Percentiles rank a stretch among this genome's conserved stretches.
Conservation (phyloP, 2,113 vertebrate species). For the Pituophis catenifer region DNA sequence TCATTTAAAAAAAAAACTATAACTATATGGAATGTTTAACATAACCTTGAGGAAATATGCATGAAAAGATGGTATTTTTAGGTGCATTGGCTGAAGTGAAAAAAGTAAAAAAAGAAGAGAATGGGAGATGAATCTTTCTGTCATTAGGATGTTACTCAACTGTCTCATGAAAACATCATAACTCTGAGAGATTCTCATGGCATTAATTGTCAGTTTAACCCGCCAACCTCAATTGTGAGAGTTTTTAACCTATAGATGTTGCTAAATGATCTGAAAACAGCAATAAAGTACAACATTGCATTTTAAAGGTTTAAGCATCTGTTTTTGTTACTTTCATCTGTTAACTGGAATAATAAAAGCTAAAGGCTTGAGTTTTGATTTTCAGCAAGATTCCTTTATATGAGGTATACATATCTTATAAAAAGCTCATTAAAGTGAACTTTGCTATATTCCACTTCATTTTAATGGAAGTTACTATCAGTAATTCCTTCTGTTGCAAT, state of each 20-base stretch:
- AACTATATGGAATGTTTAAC: neutral
- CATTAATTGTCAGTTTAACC: neutral
- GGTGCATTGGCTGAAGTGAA: neutral
- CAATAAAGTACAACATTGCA: neutral
- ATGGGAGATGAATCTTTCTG: neutral
- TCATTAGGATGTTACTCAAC: neutral
- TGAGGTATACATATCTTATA: neutral
- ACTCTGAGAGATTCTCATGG: neutral
- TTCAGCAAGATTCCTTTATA: neutral
- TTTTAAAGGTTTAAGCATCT: neutral
- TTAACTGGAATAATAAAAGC: neutral
- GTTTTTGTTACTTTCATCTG: neutral
- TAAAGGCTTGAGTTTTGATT: neutral
- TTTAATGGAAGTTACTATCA: conserved; percentile 18
- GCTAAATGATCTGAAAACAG: neutral
- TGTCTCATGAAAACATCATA: neutral
- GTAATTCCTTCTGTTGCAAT: neutral
- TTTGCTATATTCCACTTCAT: neutral
- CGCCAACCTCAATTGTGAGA: neutral
- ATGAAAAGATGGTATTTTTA: neutral
- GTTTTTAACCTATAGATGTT: neutral
- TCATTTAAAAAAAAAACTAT: neutral
- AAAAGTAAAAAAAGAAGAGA: neutral
- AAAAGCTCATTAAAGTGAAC: neutral
- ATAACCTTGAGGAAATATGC: neutral